These are phyloP conservation scores for Brassicogethes aeneus DNA, from an alignment of 2,888 invertebrate species.

Conservation along the genomic window DNA sequence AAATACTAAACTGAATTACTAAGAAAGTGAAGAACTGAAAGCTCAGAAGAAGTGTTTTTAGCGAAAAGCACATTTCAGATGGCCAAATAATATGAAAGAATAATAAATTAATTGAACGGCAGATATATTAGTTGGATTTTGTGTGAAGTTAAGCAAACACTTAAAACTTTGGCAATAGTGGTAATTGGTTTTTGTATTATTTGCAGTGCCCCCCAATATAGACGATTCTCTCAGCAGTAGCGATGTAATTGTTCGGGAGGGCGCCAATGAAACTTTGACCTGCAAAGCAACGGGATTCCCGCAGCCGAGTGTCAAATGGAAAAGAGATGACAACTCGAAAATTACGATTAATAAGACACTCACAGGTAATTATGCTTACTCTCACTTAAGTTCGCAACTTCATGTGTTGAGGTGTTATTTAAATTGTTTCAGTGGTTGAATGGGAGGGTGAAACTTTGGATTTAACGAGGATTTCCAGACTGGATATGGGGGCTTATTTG, in stretches of 20 bases:
- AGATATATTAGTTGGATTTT: background rate
- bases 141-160: background rate
- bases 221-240: slow-evolving; percentile 85
- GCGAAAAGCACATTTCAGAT: slow-evolving; percentile 11
- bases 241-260: slow-evolving; percentile 85
- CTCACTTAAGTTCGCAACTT: background rate
- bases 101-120: slow-evolving; percentile 2
- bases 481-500: slow-evolving; percentile 87
- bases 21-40: background rate
- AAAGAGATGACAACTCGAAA: slow-evolving; percentile 79
- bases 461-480: slow-evolving; percentile 72
- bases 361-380: slow-evolving; percentile 47
- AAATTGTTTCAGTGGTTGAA: slow-evolving; percentile 57
- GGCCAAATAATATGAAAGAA: no score
- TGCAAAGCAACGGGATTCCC: slow-evolving; percentile 88
- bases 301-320: slow-evolving; percentile 83
- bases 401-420: slow-evolving; percentile 14
- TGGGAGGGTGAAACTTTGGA: slow-evolving; percentile 80
- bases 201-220: slow-evolving; percentile 82
- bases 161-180: slow-evolving; percentile 12
- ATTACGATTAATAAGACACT: slow-evolving; percentile 79
- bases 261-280: slow-evolving; percentile 78
- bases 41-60: slow-evolving; percentile 7
- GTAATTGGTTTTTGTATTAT: slow-evolving; percentile 15
- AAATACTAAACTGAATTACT: slow-evolving; percentile 1